Percentiles rank a stretch among this genome's conserved stretches.
Evolutionary conservation across 2,113 vertebrate genomes (phyloP).

Genomic region (Euleptes europaea): DNA sequence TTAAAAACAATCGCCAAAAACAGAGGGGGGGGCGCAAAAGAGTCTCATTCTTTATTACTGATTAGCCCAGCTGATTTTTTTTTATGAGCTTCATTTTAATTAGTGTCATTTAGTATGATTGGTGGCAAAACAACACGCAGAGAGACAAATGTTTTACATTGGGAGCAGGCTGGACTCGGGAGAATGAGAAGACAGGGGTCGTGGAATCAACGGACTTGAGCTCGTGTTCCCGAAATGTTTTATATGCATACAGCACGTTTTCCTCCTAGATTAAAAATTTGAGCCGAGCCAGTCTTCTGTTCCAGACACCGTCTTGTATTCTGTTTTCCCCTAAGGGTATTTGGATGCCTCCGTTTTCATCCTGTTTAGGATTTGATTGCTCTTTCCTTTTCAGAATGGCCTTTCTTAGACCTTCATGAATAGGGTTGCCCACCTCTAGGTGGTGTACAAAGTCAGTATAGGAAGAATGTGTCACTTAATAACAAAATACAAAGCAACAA

Average conservation of each 20-base stretch:
- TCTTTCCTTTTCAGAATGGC: too few relatives aligned
- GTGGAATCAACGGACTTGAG: background rate
- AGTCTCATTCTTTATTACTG: slow-evolving; percentile 59
- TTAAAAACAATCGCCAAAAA: slow-evolving; percentile 55
- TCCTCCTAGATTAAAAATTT: background rate
- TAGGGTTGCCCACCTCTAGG: too few relatives aligned
- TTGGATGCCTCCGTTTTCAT: too few relatives aligned
- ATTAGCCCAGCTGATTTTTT: slow-evolving; percentile 52
- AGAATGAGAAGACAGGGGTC: background rate
- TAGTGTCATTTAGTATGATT: slow-evolving; percentile 63
- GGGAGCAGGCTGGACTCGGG: background rate
- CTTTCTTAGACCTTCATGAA: too few relatives aligned
- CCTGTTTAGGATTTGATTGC: too few relatives aligned
- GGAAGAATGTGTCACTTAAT: too few relatives aligned
- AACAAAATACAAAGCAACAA: too few relatives aligned
- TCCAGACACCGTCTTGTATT: too few relatives aligned
- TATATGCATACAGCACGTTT: too few relatives aligned
- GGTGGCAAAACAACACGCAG: slow-evolving; percentile 36
- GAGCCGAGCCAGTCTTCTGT: background rate
- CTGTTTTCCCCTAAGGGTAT: too few relatives aligned
- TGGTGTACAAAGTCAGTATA: too few relatives aligned
- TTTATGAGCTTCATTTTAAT: slow-evolving; percentile 64
- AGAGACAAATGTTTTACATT: background rate
- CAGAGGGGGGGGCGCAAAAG: background rate
- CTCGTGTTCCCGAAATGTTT: background rate